These are phyloP conservation scores for Stegastes partitus DNA, from an alignment of 2,113 vertebrate genomes.

Conservation along the genomic window DNA sequence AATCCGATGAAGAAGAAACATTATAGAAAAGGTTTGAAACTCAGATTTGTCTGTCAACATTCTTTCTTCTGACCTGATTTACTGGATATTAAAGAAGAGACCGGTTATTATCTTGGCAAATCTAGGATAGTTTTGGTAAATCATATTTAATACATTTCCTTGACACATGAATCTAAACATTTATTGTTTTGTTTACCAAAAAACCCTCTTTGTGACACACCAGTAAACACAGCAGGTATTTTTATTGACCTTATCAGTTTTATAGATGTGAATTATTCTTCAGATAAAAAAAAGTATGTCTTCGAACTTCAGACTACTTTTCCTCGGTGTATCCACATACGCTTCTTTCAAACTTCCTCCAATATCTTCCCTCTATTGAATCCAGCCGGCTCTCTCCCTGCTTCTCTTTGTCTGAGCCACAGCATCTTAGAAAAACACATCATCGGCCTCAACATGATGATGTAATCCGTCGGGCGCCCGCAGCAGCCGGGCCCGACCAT, in stretches of 20 bases:
- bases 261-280: neutral
- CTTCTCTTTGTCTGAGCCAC: slow-evolving; percentile 81
- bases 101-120: too few species aligned
- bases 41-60: slow-evolving; percentile 20
- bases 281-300: neutral
- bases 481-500: slow-evolving; percentile 52
- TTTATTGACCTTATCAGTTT: too few species aligned
- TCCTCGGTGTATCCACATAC: neutral
- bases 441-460: slow-evolving; percentile 75
- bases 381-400: neutral
- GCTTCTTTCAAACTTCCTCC: slow-evolving; percentile 13
- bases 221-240: neutral
- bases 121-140: neutral
- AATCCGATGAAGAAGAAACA: too few species aligned
- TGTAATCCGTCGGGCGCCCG: slow-evolving; percentile 73
- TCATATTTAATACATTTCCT: neutral
- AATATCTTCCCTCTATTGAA: neutral
- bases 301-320: neutral
- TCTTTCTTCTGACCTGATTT: slow-evolving; percentile 32
- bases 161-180: neutral
- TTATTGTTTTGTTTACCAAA: too few species aligned
- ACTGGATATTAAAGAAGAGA: neutral
- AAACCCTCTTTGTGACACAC: neutral
- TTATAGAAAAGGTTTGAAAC: neutral
- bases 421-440: slow-evolving; percentile 73